Conservation (phyloP, 2,797 vertebrate species). For the Trachurus trachurus region DNA sequence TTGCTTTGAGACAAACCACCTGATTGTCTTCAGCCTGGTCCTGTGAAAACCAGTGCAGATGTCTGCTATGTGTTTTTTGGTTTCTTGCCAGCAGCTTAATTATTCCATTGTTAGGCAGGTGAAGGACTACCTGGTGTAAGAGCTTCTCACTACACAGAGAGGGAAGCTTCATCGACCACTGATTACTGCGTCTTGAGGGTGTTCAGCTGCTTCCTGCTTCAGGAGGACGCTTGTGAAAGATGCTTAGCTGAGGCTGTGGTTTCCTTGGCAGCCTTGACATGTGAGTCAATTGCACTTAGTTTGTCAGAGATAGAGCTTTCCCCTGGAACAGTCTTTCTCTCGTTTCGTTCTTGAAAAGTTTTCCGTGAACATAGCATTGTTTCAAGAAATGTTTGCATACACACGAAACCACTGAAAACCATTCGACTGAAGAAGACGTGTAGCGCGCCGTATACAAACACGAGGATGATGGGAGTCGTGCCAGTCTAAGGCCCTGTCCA, state of each 20-base stretch:
- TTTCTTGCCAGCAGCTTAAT: slow-evolving; percentile 60
- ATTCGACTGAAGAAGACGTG: too few species aligned
- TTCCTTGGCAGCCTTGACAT: slow-evolving; percentile 2
- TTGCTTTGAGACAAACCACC: slow-evolving; percentile 66
- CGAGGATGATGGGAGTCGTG: too few species aligned
- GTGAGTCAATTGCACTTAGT: background rate
- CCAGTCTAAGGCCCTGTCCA: too few species aligned
- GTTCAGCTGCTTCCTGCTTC: slow-evolving; percentile 9
- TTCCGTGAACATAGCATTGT: too few species aligned
- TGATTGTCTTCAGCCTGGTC: slow-evolving; percentile 52
- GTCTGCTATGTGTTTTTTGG: slow-evolving; percentile 56
- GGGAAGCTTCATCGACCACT: slow-evolving; percentile 18
- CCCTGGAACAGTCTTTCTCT: too few species aligned
- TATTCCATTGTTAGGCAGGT: slow-evolving; percentile 47
- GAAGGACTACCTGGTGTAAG: slow-evolving; percentile 39
- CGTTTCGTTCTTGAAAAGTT: too few species aligned
- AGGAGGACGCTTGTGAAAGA: slow-evolving; percentile 7
- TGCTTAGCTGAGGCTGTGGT: slow-evolving; percentile 8
- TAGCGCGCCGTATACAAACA: too few species aligned
- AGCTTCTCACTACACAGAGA: background rate
- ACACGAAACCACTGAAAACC: too few species aligned
- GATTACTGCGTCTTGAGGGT: slow-evolving; percentile 21
- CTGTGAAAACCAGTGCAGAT: slow-evolving; percentile 57
- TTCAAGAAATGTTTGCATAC: too few species aligned
- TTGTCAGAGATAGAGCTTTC: background rate